Evolutionary conservation across 2,797 vertebrate genomes (phyloP).

Genomic region (Heliangelus exortis): DNA sequence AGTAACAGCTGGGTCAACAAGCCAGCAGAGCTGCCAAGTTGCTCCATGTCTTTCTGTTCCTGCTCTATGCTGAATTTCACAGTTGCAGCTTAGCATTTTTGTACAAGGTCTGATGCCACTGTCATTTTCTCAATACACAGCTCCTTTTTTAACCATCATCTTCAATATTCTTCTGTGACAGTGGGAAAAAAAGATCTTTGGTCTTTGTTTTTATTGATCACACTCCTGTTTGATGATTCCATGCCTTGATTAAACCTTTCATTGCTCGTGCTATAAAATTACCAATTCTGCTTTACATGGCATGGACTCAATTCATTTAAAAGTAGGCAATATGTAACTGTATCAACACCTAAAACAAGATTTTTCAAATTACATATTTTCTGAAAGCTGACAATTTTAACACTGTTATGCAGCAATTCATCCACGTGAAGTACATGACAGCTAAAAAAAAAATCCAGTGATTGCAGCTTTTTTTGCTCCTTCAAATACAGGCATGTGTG

Average conservation of each 20-base stretch:
- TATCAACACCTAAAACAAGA: neutral
- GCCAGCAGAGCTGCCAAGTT: neutral
- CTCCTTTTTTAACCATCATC: neutral
- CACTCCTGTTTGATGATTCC: neutral
- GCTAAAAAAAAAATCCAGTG: neutral
- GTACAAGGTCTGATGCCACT: neutral
- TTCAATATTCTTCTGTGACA: fast-evolving
- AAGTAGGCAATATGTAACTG: neutral
- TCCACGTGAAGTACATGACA: neutral
- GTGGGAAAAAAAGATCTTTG: neutral
- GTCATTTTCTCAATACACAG: fast-evolving
- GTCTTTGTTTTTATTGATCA: neutral
- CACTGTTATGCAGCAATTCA: neutral
- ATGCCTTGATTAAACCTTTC: neutral
- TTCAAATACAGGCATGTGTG: neutral
- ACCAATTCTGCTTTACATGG: neutral
- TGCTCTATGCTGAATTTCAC: neutral
- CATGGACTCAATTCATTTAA: neutral
- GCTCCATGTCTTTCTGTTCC: neutral
- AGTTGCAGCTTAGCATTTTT: neutral
- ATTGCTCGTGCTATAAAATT: neutral
- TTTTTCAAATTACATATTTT: neutral
- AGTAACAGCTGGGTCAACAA: neutral
- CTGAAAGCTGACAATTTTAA: neutral
- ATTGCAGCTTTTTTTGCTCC: neutral